Conservation (phyloP, 30 jellyfish, hydroid and myxozoan genomes). For the Hydractinia symbiolongicarpus region DNA sequence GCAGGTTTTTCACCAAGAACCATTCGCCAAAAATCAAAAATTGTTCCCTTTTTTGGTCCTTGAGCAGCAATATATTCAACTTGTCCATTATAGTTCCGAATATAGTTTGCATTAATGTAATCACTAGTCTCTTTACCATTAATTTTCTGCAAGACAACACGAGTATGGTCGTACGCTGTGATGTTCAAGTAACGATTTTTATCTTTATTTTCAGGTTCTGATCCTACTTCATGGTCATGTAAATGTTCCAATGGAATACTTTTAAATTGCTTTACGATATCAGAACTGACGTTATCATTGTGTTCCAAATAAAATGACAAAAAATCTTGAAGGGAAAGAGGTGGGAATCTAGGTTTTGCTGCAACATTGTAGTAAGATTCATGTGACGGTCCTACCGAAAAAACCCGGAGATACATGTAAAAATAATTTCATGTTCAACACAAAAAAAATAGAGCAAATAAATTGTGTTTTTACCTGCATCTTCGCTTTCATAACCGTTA, state of each 20-base stretch:
- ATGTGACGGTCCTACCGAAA: slow-evolving; percentile 63
- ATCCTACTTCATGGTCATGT: slow-evolving; percentile 8
- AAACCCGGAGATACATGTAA: no score
- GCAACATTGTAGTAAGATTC: slow-evolving; percentile 14
- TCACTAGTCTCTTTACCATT: slow-evolving; percentile 1
- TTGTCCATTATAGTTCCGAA: background rate
- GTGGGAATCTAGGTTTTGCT: background rate
- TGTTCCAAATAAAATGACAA: slow-evolving; percentile 10
- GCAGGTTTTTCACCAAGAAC: slow-evolving; percentile 7
- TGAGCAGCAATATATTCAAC: slow-evolving; percentile 24
- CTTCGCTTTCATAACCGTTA: no score
- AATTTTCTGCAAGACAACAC: slow-evolving; percentile 3
- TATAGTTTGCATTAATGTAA: slow-evolving; percentile 30
- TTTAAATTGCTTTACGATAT: slow-evolving; percentile 7
- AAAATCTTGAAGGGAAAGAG: slow-evolving; percentile 10
- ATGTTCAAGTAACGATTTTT: slow-evolving; percentile 21
- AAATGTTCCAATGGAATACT: slow-evolving; percentile 20
- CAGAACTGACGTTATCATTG: background rate
- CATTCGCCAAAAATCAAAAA: slow-evolving; percentile 32
- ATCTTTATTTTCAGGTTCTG: background rate
- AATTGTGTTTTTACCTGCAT: no score
- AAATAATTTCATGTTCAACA: no score
- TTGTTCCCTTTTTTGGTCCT: slow-evolving; percentile 27
- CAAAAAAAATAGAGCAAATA: no score
- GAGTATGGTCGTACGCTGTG: slow-evolving; percentile 26